Base-by-base conservation (phyloP, 2,113 vertebrate genomes). In the Psittacara wagleri region DNA sequence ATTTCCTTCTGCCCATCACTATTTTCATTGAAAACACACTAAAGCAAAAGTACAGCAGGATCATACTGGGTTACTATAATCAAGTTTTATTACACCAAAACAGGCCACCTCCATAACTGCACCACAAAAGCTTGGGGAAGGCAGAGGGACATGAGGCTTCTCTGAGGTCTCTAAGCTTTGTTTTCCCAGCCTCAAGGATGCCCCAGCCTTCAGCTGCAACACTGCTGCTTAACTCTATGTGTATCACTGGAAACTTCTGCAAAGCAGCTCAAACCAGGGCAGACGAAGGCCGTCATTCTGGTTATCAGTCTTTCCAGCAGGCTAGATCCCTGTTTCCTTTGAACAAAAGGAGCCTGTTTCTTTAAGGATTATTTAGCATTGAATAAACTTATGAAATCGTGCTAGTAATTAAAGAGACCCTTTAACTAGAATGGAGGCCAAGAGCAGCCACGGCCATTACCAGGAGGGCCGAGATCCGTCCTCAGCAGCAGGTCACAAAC, bases 111-210 rank as follows among this genome's bases (percentile, higher is more conserved):
- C 67, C 46, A 10, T 57, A 57, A 28, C 25, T 68, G 48, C 15
- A 78, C 37, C 81, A 63, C 28, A 81, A 66, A 54, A 67, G 69
- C 43, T 8, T 35, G 12, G 15, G 43, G 43, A 84, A 67, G 39
- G 49, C n/a, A 29, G 9, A 3, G 6, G 20, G 6, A 0, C 18
- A 31, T 28, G 73, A 80, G 29, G 67, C 49, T 83, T 79, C 84
- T 86, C 74, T 70, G 82, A 82, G 77, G 74, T 66, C 81, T 81
- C 79, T 64, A 81, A 86, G 43, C 67, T 92, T 95, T 91, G 44
- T 79, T 62, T 41, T n/a, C 44, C 5, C 43, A 70, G 17, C 29
- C 16, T 69, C 77, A 72, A 84, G 81, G 70, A 82, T 76, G 31
- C 16, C 46, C 15, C 28, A 94, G 70, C 49, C 72, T 87, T 79